These are phyloP conservation scores for Hydroisotoma schaefferi DNA, from an alignment of 2,888 invertebrate species.

Conservation along the genomic window DNA sequence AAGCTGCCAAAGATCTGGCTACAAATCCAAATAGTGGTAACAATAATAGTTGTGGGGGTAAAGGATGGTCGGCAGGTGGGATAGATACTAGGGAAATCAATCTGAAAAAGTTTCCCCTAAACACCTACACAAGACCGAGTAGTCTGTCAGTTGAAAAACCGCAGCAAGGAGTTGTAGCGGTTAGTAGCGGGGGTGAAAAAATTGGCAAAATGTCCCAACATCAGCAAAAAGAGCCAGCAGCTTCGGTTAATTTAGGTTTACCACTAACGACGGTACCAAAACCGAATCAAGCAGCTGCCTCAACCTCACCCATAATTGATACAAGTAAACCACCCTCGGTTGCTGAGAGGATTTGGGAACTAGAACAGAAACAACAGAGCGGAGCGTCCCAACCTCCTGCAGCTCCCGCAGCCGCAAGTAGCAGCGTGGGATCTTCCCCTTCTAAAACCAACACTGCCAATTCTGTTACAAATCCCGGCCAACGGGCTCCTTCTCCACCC, in stretches of 20 bases:
- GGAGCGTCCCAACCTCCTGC: too few relatives aligned
- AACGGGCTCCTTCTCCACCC: too few relatives aligned
- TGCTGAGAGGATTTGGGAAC: conserved; percentile 64
- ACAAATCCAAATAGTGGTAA: conserved; percentile 3
- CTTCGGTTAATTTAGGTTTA: conserved; percentile 7
- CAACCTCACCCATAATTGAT: conserved; percentile 49
- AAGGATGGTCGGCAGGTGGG: conserved; percentile 20
- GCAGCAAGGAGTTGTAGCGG: background rate
- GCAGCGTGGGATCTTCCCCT: conserved; percentile 27
- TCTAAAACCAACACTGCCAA: conserved; percentile 11
- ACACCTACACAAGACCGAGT: conserved; percentile 60
- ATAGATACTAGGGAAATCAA: conserved; percentile 21
- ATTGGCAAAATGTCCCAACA: conserved; percentile 17
- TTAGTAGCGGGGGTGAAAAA: conserved; percentile 33
- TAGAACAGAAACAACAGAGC: conserved; percentile 56
- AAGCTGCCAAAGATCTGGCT: conserved; percentile 32
- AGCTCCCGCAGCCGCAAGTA: too few relatives aligned
- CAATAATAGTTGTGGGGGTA: conserved; percentile 31
- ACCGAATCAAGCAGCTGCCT: conserved; percentile 50
- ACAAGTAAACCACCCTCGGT: conserved; percentile 58
- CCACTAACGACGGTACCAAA: conserved; percentile 40
- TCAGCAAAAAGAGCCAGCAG: background rate
- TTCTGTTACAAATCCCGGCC: conserved; percentile 1
- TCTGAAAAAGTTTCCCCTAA: conserved; percentile 65
- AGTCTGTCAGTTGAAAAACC: conserved; percentile 33